phyloP scores from a whole-genome alignment of 2,113 vertebrate genomes.

The Caloenas nicobarica region DNA sequence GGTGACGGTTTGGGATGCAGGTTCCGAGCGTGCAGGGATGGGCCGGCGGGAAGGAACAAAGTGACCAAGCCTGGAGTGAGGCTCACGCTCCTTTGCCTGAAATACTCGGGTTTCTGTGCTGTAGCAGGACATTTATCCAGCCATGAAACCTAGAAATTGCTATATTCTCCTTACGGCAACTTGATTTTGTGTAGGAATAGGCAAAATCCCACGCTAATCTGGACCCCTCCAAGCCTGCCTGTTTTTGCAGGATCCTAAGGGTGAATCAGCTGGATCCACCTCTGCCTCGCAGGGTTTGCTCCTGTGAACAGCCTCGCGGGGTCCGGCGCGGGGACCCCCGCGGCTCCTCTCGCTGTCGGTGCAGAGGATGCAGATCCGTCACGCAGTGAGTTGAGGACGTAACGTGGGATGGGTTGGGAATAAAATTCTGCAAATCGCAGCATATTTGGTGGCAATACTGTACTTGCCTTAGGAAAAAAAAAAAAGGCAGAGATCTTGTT shows the following conservation, averaged over 20 bases:
- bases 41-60: too few relatives aligned
- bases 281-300: background rate
- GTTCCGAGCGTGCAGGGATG: too few relatives aligned
- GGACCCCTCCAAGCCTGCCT: background rate
- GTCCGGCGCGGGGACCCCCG: too few relatives aligned
- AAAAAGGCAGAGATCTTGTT: background rate
- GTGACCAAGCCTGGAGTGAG: too few relatives aligned
- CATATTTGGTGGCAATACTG: background rate
- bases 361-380: background rate
- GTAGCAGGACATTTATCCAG: background rate
- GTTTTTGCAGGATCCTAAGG: background rate
- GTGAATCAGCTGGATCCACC: background rate
- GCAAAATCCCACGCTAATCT: background rate
- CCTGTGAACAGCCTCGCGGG: background rate
- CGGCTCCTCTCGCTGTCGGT: too few relatives aligned
- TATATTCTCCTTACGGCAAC: background rate
- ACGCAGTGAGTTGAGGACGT: background rate
- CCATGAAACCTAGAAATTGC: background rate
- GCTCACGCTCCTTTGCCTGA: too few relatives aligned
- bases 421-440: background rate
- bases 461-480: background rate
- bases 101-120: too few relatives aligned
- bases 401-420: background rate
- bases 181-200: background rate
- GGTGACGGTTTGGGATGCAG: too few relatives aligned